phyloP scores from a whole-genome alignment of 2,113 vertebrate genomes.

The Aix galericulata region DNA sequence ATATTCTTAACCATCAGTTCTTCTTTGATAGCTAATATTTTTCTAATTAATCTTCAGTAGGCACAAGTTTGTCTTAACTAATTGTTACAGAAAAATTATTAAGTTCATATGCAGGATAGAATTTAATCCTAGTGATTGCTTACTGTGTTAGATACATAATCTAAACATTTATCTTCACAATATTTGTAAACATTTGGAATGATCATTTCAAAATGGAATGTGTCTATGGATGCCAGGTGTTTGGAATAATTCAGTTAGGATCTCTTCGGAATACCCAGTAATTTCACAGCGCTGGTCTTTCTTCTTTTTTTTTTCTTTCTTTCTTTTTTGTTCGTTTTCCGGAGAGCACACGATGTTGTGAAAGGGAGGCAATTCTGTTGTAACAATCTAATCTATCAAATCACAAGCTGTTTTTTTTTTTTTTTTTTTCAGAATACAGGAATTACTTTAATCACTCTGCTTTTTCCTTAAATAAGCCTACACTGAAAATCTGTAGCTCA shows the following conservation, averaged over 20 bases:
- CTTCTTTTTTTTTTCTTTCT: no score
- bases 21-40: not conserved
- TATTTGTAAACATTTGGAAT: not conserved
- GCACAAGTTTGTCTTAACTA: not conserved
- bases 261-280: not conserved
- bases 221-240: not conserved
- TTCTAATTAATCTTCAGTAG: not conserved
- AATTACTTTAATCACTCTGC: conserved; percentile 11
- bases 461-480: conserved; percentile 4
- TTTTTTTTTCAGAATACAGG: not conserved
- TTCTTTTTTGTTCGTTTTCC: not conserved
- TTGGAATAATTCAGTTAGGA: not conserved
- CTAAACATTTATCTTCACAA: not conserved
- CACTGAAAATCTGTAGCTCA: not conserved
- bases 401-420: not conserved
- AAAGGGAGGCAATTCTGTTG: not conserved
- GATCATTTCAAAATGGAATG: not conserved
- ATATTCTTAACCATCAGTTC: not conserved
- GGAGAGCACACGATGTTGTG: not conserved
- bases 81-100: not conserved
- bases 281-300: not conserved
- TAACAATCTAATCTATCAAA: not conserved
- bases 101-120: not conserved
- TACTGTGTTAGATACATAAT: not conserved
- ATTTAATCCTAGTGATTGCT: not conserved